Base-by-base conservation (phyloP, 1,140 invertebrate species). In the Ephestia elutella region DNA sequence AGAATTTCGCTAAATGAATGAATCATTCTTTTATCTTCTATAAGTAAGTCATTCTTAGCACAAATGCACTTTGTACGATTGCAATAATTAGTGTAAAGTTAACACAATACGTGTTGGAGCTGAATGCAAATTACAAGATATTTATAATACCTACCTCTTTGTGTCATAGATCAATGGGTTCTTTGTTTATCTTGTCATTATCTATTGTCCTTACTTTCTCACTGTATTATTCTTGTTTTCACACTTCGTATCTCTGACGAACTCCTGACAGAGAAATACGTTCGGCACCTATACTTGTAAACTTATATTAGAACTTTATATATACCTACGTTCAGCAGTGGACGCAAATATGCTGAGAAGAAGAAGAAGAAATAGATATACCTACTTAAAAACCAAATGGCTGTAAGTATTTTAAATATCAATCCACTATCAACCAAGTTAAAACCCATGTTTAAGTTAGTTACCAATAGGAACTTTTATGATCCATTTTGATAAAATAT, bases 21-120 rank as follows among this genome's bases (percentile, higher is more conserved):
- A 81, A 57, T 78, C 72, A 78, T 58, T 62, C 49, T 57, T 49
- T 71, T 80, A 70, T 73, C 64, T 68, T 69, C 59, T 66, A n/a
- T n/a, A n/a, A 53, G 62, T 65, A 65, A 65, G 55, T 53, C 50
- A 11, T 25, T 25, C 20, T 53, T 53, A n/a, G 50, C 19, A n/a
- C 50, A 53, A n/a, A 25, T 53, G 50, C 21, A 53, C 50, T 53
- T 53, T 53, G 50, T 53, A 50, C 49, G 20, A 7, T 17, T 20
- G 21, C 50, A 53, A 9, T 53, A 25, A 25, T 53, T 53, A 53
- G 50, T 53, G 20, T 50, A 25, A 53, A 53, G 17, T 25, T 53
- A 25, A 53, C 19, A 15, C 19, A 53, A 25, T 53, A 53, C 15
- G 21, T 53, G 19, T 25, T 25, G 13, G n/a, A 44, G 13, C 38